Evolutionary conservation across 2,888 invertebrate species (phyloP), one percentile per base, ranked within the genome.

Genomic region (Panopea generosa): DNA sequence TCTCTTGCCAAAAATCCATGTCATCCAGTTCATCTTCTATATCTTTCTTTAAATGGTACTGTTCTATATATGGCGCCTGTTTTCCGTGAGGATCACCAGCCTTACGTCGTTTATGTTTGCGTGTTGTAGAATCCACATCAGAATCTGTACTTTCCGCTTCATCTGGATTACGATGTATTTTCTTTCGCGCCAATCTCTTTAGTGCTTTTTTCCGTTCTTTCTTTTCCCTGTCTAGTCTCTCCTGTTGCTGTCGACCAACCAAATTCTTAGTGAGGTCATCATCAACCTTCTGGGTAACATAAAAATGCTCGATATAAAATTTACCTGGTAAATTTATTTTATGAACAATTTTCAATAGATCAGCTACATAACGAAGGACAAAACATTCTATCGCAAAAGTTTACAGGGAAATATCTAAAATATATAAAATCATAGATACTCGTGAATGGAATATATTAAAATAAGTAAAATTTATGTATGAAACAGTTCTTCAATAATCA

Each of bases 41-140:
- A n/a, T 60, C 63, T 60, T 81, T 81, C 68, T 81, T 81, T 0
- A 38, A 49, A 26, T 69, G 45, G 59, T 81, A 81, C 47, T 70
- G 61, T 29, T 74, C 65, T 6, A 57, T 81, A 45, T 56, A 70
- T 0, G 80, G 80, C 14, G 80, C 80, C 16, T 53, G 57, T 7
- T 49, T 18, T 0, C 57, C 70, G 7, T 53, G 29, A 3, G 57
- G 65, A 9, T 66, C 69, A 18, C 33, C 52, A 47, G 68, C 72
- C 22, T 71, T 57, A 9, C 62, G 45, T 60, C 67, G 70, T n/a
- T 50, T 56, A 22, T 52, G 65, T 22, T 38, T 55, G 1, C 47
- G 38, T 14, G 22, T 49, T 2, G 50, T 47, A 1, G 47, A 43
- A 0, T 60, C 68, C 2, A 43, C 40, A 1, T 70, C 70, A 2